Evolutionary conservation across 1,140 invertebrate genomes (phyloP), one percentile per base, ranked within the genome.

Genomic region (Zophobas morio): DNA sequence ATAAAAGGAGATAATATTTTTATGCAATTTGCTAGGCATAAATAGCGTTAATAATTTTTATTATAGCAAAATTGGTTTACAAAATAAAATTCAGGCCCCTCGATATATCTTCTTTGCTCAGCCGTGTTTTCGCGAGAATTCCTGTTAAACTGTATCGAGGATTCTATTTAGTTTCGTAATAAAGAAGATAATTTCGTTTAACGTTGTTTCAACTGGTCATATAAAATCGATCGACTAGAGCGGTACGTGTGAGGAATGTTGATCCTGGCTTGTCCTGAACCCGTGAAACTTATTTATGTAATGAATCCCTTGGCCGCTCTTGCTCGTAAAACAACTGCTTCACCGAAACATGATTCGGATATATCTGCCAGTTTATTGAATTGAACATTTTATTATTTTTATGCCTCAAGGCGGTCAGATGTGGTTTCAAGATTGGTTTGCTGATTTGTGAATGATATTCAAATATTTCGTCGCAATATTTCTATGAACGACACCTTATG

Each of bases 201-300:
- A 75, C 57, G 51, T 66, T 70, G 46, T 70, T 51, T 76, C 46
- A 76, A 70, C 57, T 70, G 75, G 57, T 70, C 57, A 46, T 76
- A 53, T 53, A 70, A 76, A 76, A 76, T 70, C 75, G 75, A 70
- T 76, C 51, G 49, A 34, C 47, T 35, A 54, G 71, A 53, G 42
- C 6, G 6, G 20, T 33, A 76, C 75, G 75, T 76, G 75, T 47
- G 36, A 51, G 36, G 57, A 76, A 76, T 76, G 35, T 76, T 63
- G 75, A 70, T 75, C n/a, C 37, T 35, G 71, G 20, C 74, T 32
- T 70, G 57, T 76, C 35, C 46, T 33, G 32, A 66, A 35, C 47
- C 51, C 57, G 74, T 76, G 74, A 76, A 76, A 70, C 56, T 76
- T 76, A 76, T 76, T 76, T 76, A 76, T 76, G 75, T 76, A 76